Percentiles rank a stretch among this genome's conserved stretches.
Conservation (phyloP, 2,113 vertebrate genomes). For the Anser cygnoides region DNA sequence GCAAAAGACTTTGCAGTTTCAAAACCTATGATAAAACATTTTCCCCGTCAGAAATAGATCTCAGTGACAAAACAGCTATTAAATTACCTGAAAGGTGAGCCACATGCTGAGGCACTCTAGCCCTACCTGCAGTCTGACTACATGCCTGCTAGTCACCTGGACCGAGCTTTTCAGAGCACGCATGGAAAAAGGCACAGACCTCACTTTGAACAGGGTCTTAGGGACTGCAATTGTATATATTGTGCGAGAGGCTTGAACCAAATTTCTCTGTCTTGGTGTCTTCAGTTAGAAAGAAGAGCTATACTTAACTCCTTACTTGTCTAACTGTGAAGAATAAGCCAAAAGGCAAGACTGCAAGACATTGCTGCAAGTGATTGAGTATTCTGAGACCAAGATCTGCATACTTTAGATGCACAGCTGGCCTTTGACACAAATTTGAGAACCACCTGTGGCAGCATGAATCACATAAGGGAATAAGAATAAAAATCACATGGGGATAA, state of each 20-base stretch:
- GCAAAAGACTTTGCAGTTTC: conserved; percentile 95
- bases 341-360: not conserved
- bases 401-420: not conserved
- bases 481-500: not conserved
- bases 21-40: conserved; percentile 83
- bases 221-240: rapidly evolving
- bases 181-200: not conserved
- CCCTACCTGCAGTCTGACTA: not conserved
- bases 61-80: not conserved
- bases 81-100: not conserved
- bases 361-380: not conserved
- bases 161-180: not conserved
- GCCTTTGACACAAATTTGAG: not conserved
- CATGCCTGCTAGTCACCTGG: not conserved
- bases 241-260: not conserved
- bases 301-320: not conserved
- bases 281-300: not conserved
- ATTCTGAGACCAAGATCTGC: not conserved
- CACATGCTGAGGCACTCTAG: rapidly evolving
- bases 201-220: not conserved
- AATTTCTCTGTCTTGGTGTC: not conserved
- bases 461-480: not conserved
- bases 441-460: not conserved
- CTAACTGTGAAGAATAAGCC: not conserved
- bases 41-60: not conserved